These are phyloP conservation scores for Tachystola acroxantha DNA, from an alignment of 2,888 invertebrate genomes.

Conservation along the genomic window DNA sequence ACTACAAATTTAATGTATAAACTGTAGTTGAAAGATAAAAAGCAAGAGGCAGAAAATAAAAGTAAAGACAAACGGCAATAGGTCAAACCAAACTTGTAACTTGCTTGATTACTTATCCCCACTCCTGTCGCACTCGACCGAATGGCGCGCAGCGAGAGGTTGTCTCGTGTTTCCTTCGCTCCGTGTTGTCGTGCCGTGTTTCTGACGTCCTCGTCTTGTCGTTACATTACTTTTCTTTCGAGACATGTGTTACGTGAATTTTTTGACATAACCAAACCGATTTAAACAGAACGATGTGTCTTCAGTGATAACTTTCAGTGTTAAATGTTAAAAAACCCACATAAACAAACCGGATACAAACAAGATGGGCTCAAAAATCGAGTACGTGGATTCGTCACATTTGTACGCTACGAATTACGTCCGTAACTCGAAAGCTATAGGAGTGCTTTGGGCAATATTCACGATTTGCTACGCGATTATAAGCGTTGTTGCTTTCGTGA, in stretches of 20 bases:
- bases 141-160: slow-evolving; percentile 65
- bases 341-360: slow-evolving; percentile 37
- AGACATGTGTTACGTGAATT: slow-evolving; percentile 45
- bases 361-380: slow-evolving; percentile 93
- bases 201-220: slow-evolving; percentile 8
- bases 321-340: slow-evolving; percentile 13
- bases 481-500: slow-evolving; percentile 95
- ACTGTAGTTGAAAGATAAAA: too few species aligned
- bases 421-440: slow-evolving; percentile 95
- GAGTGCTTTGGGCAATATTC: slow-evolving; percentile 98
- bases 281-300: slow-evolving; percentile 36
- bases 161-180: slow-evolving; percentile 42
- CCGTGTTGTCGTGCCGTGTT: slow-evolving; percentile 22
- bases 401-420: slow-evolving; percentile 94
- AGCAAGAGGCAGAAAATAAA: too few species aligned
- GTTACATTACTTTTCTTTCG: slow-evolving; percentile 18
- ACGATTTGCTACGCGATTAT: slow-evolving; percentile 98
- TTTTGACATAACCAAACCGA: slow-evolving; percentile 28
- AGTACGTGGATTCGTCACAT: slow-evolving; percentile 94
- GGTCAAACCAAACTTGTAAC: slow-evolving; percentile 54
- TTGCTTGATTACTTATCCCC: slow-evolving; percentile 66
- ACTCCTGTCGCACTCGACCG: slow-evolving; percentile 38
- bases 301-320: slow-evolving; percentile 12
- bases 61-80: slow-evolving; percentile 24
- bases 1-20: too few species aligned